Conservation (phyloP, 1,140 invertebrate genomes). For the Holotrichia oblita region DNA sequence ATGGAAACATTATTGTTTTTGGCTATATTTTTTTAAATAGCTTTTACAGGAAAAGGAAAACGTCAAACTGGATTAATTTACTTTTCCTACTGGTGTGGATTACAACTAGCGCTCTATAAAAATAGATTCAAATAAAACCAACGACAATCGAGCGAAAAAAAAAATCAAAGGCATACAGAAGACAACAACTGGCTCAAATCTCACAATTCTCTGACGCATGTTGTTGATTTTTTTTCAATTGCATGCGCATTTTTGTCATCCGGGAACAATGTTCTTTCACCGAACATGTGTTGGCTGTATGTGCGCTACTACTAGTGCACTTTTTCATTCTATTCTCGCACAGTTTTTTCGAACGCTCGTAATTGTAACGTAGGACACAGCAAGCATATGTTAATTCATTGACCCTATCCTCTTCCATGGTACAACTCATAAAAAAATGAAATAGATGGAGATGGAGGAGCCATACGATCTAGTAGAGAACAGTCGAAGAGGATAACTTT, state of each 20-base stretch:
- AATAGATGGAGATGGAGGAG: conserved; percentile 1
- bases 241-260: conserved; percentile 44
- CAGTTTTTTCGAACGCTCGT: not conserved
- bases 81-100: too few relatives aligned
- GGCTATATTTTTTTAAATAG: too few relatives aligned
- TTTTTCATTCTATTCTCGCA: not conserved
- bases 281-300: conserved; percentile 1
- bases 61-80: too few relatives aligned
- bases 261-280: conserved; percentile 46
- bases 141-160: not conserved
- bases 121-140: too few relatives aligned
- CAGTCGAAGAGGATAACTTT: not conserved
- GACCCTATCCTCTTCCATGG: conserved; percentile 39
- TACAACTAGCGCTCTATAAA: too few relatives aligned
- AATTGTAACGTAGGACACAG: conserved; percentile 45
- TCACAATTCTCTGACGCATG: conserved; percentile 34
- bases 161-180: not conserved
- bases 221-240: conserved; percentile 24
- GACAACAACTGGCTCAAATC: conserved; percentile 16
- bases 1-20: too few relatives aligned
- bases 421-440: not conserved
- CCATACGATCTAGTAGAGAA: conserved; percentile 16
- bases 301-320: conserved; percentile 29
- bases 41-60: too few relatives aligned
- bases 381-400: conserved; percentile 46